These are phyloP conservation scores for Tipula unca DNA, from an alignment of 2,888 invertebrate species.

Conservation along the genomic window DNA sequence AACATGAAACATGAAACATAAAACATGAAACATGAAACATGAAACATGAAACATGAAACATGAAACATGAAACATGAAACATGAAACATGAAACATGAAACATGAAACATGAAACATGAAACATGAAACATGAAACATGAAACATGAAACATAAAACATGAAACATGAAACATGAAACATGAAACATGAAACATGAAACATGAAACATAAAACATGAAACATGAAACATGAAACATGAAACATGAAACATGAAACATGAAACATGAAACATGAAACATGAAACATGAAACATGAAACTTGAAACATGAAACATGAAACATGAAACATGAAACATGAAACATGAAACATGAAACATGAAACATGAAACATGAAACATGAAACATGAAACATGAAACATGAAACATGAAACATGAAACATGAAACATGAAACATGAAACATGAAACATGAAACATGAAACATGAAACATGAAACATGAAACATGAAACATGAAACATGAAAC, in stretches of 20 bases:
- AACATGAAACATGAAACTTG: background rate
- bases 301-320: background rate
- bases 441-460: background rate
- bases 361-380: background rate
- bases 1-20: too few relatives aligned
- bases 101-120: background rate
- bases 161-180: background rate
- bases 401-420: background rate
- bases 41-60: background rate
- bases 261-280: background rate
- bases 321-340: background rate
- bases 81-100: background rate
- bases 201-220: too few relatives aligned
- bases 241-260: background rate
- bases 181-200: background rate
- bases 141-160: too few relatives aligned
- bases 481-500: background rate
- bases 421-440: background rate
- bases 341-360: background rate
- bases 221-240: too few relatives aligned
- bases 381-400: background rate
- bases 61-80: background rate
- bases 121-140: background rate
- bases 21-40: too few relatives aligned
- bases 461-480: background rate